These are phyloP conservation scores for Tupaia tana DNA, from an alignment of 2,113 vertebrate genomes.

Conservation along the genomic window DNA sequence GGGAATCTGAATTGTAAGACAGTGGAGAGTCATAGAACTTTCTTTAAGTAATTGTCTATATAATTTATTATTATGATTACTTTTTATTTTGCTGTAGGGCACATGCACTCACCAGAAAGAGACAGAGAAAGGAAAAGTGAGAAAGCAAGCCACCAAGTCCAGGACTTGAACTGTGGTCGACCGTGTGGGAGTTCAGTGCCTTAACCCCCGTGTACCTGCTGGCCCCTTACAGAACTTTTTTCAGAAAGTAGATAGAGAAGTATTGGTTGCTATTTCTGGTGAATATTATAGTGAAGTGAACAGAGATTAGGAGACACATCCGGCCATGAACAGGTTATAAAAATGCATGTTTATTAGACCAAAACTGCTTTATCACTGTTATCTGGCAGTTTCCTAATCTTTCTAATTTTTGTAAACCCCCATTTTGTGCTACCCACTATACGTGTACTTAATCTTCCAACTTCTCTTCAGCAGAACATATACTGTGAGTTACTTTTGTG, in stretches of 20 bases:
- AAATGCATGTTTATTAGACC: neutral
- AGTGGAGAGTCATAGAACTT: neutral
- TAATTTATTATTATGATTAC: no score
- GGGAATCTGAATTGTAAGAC: neutral
- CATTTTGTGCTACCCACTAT: neutral
- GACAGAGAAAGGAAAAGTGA: no score
- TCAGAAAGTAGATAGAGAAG: neutral
- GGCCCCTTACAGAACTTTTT: neutral
- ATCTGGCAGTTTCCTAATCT: neutral
- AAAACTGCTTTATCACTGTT: neutral
- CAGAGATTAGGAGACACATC: neutral
- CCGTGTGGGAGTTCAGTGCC: no score
- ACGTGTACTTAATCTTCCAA: neutral
- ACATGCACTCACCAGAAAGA: no score
- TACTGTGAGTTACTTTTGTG: neutral
- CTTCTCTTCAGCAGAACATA: neutral
- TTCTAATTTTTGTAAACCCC: neutral
- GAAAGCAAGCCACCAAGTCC: no score
- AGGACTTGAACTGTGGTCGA: no score
- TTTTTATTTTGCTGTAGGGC: no score
- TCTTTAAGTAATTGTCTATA: no score
- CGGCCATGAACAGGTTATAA: neutral
- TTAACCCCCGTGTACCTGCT: no score
- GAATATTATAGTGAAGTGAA: neutral
- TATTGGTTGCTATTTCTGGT: neutral